A percentile compares a stretch with the other conserved stretches of the same genome.
Evolutionary conservation across 2,888 invertebrate genomes (phyloP).

Genomic region (Tinea semifulvella): DNA sequence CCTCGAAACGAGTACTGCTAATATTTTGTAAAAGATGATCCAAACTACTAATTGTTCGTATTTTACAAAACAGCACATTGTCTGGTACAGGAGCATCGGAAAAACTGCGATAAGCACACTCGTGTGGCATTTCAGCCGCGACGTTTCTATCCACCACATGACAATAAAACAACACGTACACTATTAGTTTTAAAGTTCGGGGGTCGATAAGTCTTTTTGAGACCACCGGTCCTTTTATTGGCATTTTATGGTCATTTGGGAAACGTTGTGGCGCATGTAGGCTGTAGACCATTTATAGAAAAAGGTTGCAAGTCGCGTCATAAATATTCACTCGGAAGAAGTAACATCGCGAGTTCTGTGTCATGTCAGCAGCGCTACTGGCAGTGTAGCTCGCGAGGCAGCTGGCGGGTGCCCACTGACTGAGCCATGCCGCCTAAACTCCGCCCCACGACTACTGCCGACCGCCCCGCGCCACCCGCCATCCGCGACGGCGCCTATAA

Average conservation of each 20-base stretch:
- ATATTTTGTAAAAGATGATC: conserved; percentile 75
- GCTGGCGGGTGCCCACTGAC: conserved; percentile 61
- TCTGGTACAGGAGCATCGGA: conserved; percentile 61
- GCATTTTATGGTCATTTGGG: conserved; percentile 51
- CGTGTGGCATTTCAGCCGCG: conserved; percentile 68
- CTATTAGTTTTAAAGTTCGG: conserved; percentile 60
- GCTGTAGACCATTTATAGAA: background rate
- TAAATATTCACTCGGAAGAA: conserved; percentile 55
- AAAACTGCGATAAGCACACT: conserved; percentile 75
- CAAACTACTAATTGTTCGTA: conserved; percentile 76
- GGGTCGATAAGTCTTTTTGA: conserved; percentile 43
- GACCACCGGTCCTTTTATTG: conserved; percentile 48
- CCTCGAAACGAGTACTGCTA: conserved; percentile 71
- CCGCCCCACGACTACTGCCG: conserved; percentile 51
- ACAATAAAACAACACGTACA: conserved; percentile 60
- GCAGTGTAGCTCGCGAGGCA: conserved; percentile 36
- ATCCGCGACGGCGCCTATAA: conserved; percentile 45
- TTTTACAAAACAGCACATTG: conserved; percentile 72
- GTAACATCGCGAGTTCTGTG: conserved; percentile 57
- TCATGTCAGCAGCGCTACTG: conserved; percentile 31
- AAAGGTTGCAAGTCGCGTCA: conserved; percentile 39
- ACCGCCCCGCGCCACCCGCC: conserved; percentile 37
- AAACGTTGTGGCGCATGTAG: conserved; percentile 4
- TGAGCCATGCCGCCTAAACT: conserved; percentile 45
- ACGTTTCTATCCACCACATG: conserved; percentile 47